Evolutionary conservation across 2,888 invertebrate species (phyloP).

Genomic region (Augiades crinisus): DNA sequence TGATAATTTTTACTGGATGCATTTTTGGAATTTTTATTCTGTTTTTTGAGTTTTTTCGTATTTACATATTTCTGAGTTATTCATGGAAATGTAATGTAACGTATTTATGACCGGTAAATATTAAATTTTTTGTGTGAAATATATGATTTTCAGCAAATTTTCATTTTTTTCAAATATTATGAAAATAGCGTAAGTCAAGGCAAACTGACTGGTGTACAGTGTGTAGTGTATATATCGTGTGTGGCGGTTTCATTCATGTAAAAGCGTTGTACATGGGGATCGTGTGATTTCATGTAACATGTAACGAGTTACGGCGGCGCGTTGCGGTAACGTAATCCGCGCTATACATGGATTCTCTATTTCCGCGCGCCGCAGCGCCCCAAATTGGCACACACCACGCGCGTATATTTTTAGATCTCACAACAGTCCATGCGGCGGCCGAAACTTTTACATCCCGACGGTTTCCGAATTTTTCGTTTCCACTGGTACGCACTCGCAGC

Average conservation of each 20-base stretch:
- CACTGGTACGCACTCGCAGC: conserved; percentile 42
- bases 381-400: conserved; percentile 54
- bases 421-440: conserved; percentile 31
- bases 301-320: conserved; percentile 27
- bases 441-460: conserved; percentile 1
- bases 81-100: no score
- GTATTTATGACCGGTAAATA: no score
- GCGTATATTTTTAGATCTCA: conserved; percentile 59
- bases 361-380: conserved; percentile 48
- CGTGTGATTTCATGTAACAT: conserved; percentile 23
- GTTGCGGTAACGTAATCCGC: conserved; percentile 67
- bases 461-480: no score
- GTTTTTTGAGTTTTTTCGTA: no score
- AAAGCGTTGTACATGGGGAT: not conserved
- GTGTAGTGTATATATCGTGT: conserved; percentile 37
- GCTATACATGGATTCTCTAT: conserved; percentile 68
- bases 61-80: no score
- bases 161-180: no score
- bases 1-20: no score
- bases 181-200: no score
- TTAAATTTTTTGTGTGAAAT: no score
- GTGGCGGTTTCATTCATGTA: not conserved
- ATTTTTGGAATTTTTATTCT: no score
- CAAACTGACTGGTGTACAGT: conserved; percentile 36
- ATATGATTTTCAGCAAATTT: no score